Evolutionary conservation across 2,888 invertebrate species (phyloP).

Genomic region (Caenorhabditis wallacei): DNA sequence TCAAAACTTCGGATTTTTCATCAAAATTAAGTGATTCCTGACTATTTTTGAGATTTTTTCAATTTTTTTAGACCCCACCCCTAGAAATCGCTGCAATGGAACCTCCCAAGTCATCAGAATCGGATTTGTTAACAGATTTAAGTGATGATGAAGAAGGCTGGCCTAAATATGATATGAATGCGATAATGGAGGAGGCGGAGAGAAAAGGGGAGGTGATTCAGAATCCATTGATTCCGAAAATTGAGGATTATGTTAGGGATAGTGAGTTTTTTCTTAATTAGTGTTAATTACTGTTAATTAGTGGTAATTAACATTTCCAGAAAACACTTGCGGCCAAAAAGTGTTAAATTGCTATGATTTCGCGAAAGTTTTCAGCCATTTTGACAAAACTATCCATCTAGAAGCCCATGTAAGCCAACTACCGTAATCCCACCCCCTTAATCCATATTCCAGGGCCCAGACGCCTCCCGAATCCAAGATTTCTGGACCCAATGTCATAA

Average conservation of each 20-base stretch:
- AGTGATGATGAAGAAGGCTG: slow-evolving; percentile 20
- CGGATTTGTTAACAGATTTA: slow-evolving; percentile 9
- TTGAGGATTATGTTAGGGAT: slow-evolving; percentile 14
- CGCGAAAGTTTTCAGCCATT: not conserved
- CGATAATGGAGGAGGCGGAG: not conserved
- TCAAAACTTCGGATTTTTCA: too few species aligned
- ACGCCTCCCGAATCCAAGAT: slow-evolving; percentile 12
- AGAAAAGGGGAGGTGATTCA: not conserved
- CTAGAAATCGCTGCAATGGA: too few species aligned
- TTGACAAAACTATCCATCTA: not conserved
- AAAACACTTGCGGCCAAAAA: not conserved
- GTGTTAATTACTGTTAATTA: too few species aligned
- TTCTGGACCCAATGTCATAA: slow-evolving; percentile 29
- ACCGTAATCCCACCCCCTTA: not conserved
- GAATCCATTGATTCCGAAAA: slow-evolving; percentile 13
- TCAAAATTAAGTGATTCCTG: too few species aligned
- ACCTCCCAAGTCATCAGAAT: not conserved
- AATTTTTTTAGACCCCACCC: too few species aligned
- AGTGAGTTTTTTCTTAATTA: too few species aligned
- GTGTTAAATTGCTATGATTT: slow-evolving; percentile 1
- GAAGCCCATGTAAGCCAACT: not conserved
- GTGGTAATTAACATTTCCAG: not conserved
- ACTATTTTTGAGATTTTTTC: too few species aligned
- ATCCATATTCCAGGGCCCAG: slow-evolving; percentile 11
- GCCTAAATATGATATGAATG: slow-evolving; percentile 23